A percentile compares a stretch with the other conserved stretches of the same genome.
These are phyloP conservation scores for Patella ulyssiponensis DNA, from an alignment of 2,888 invertebrate genomes.

Conservation along the genomic window DNA sequence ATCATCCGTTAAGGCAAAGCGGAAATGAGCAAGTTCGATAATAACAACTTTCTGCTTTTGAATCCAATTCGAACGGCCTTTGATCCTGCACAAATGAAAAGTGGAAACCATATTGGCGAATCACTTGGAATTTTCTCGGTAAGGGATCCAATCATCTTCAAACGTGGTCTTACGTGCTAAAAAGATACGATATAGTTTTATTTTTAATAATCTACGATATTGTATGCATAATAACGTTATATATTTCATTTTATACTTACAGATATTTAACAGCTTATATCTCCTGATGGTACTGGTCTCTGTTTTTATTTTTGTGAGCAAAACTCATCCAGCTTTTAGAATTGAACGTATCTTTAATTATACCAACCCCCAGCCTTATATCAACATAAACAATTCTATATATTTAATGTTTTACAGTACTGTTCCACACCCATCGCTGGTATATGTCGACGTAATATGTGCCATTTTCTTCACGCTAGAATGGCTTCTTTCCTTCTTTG, in stretches of 20 bases:
- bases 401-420: constrained; percentile 13
- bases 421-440: not conserved
- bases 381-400: not conserved
- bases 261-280: constrained; percentile 42
- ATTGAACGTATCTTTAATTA: not conserved
- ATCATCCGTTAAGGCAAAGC: no score
- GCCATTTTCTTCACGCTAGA: constrained; percentile 17
- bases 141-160: no score
- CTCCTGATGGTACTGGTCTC: constrained; percentile 39
- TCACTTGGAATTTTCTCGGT: no score
- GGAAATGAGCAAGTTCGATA: no score
- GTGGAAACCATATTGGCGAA: no score
- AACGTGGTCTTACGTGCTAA: no score
- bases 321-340: constrained; percentile 41
- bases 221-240: not conserved
- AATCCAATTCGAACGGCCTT: no score
- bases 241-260: constrained; percentile 23
- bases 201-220: no score
- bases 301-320: constrained; percentile 40
- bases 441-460: constrained; percentile 15
- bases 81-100: no score
- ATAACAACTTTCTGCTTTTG: no score
- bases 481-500: not conserved
- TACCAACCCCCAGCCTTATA: not conserved
- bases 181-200: no score